A percentile compares a stretch with the other conserved stretches of the same genome.
Evolutionary conservation across 2,888 invertebrate species (phyloP).

Genomic region (Dasysyrphus albostriatus): DNA sequence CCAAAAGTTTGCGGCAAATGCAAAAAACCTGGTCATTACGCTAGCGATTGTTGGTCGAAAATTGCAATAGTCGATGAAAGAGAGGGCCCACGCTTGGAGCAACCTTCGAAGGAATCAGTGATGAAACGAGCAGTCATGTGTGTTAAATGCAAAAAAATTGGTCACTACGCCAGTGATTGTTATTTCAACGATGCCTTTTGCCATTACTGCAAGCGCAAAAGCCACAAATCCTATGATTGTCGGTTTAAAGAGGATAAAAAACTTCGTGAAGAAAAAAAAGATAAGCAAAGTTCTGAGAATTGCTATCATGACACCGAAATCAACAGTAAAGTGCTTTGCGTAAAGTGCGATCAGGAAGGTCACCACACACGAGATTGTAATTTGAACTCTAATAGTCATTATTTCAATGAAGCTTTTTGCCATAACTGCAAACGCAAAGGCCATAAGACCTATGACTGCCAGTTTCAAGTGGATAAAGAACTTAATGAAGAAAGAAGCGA

Average conservation of each 20-base stretch:
- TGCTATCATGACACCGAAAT: background rate
- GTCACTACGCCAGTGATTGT: background rate
- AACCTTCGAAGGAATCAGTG: background rate
- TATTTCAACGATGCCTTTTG: background rate
- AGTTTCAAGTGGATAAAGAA: background rate
- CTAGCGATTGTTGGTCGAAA: background rate
- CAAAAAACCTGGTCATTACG: background rate
- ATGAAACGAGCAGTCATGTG: background rate
- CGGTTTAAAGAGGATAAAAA: background rate
- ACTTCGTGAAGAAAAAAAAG: background rate
- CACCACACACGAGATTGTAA: background rate
- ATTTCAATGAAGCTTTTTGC: background rate
- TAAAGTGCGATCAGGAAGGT: background rate
- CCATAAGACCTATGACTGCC: background rate
- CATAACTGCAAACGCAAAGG: background rate
- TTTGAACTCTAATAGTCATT: background rate
- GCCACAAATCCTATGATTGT: background rate
- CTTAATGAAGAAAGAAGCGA: background rate
- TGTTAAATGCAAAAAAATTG: background rate
- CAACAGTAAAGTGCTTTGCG: background rate
- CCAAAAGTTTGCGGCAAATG: background rate
- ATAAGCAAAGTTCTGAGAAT: background rate
- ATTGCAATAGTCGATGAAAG: background rate
- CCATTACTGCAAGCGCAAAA: background rate
- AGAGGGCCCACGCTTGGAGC: background rate